These are phyloP conservation scores for Euphydryas editha DNA, from an alignment of 2,888 invertebrate species.

Conservation along the genomic window DNA sequence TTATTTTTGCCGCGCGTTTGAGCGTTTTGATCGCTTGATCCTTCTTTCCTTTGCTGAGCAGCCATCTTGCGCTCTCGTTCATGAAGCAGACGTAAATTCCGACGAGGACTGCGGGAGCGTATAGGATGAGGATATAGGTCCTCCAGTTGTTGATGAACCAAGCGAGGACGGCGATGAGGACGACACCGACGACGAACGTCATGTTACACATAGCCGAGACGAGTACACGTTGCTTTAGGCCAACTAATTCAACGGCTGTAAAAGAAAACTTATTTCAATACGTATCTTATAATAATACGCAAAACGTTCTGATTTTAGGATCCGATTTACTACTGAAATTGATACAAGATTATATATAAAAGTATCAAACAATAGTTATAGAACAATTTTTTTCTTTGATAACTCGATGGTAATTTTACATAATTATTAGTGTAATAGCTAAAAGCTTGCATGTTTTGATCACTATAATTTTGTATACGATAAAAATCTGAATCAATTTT, in stretches of 20 bases:
- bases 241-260: conserved; percentile 91
- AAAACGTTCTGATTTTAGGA: neutral
- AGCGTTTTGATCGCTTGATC: conserved; percentile 86
- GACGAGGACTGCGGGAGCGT: conserved; percentile 87
- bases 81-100: conserved; percentile 88
- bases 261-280: conserved; percentile 44
- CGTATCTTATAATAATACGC: neutral
- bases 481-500: conserved; percentile 2
- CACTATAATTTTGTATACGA: neutral
- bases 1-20: conserved; percentile 86
- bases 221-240: conserved; percentile 88
- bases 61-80: conserved; percentile 91
- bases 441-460: neutral
- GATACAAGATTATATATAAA: neutral
- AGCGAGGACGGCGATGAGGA: conserved; percentile 87
- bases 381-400: no score
- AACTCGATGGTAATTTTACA: no score
- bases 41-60: conserved; percentile 87
- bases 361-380: no score
- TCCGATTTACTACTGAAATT: neutral
- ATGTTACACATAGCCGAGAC: conserved; percentile 89
- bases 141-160: conserved; percentile 90
- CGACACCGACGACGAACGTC: conserved; percentile 90
- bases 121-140: conserved; percentile 86
- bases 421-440: neutral